Evolutionary conservation across 1,140 invertebrate genomes (phyloP).

Genomic region (Drosophila athabasca): DNA sequence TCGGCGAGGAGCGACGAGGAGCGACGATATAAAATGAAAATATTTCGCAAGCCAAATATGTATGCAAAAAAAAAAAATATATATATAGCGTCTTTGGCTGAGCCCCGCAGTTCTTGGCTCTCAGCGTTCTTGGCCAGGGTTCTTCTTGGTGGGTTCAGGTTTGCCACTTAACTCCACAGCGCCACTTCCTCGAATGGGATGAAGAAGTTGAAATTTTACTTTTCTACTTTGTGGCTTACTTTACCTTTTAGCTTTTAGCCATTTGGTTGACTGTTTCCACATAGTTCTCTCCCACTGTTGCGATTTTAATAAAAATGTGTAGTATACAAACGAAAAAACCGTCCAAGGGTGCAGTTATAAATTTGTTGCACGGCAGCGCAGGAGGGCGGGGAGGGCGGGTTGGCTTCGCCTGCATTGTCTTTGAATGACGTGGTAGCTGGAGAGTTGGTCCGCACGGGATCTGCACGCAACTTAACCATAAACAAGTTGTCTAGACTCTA

Average conservation of each 20-base stretch:
- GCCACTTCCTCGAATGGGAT: conserved; percentile 50
- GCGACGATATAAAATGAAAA: conserved; percentile 62
- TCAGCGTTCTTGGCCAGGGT: conserved; percentile 35
- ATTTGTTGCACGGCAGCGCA: conserved; percentile 67
- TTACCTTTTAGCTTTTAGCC: conserved; percentile 76
- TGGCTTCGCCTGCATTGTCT: conserved; percentile 64
- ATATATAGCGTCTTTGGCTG: conserved; percentile 50
- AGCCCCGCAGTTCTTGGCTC: conserved; percentile 40
- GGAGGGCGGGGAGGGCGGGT: background rate
- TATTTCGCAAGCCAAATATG: conserved; percentile 67
- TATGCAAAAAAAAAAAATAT: conserved; percentile 58
- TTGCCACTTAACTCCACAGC: conserved; percentile 75
- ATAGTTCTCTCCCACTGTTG: conserved; percentile 11
- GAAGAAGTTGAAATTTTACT: conserved; percentile 75
- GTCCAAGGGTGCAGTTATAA: conserved; percentile 72
- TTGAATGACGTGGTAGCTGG: conserved; percentile 28
- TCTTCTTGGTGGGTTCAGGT: conserved; percentile 34
- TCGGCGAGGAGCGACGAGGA: background rate
- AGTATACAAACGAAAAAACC: conserved; percentile 46
- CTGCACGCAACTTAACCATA: conserved; percentile 76
- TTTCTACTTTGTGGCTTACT: conserved; percentile 80
- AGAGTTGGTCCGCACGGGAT: conserved; percentile 42
- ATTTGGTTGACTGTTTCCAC: conserved; percentile 64
- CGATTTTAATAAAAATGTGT: conserved; percentile 73
- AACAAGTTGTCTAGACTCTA: conserved; percentile 75